These are phyloP conservation scores for Macrophya alboannulata DNA, from an alignment of 2,888 invertebrate species.

Conservation along the genomic window DNA sequence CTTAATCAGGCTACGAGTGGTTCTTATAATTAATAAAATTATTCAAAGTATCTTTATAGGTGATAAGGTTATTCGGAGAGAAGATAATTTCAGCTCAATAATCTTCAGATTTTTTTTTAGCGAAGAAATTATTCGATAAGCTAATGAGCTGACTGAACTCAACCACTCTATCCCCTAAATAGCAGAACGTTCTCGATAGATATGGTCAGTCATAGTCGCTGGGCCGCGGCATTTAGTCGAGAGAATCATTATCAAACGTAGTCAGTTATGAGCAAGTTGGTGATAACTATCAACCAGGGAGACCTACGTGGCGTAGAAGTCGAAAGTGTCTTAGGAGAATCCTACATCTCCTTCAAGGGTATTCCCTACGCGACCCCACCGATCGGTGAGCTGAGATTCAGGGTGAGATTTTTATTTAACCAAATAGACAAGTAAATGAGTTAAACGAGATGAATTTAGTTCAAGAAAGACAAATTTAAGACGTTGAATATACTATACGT, in stretches of 20 bases:
- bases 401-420: constrained; percentile 68
- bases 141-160: background rate
- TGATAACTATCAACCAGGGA: constrained; percentile 73
- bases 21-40: too few species aligned
- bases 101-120: background rate
- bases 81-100: background rate
- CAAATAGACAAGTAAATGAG: background rate
- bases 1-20: too few species aligned
- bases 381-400: constrained; percentile 76
- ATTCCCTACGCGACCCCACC: constrained; percentile 79
- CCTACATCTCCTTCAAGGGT: constrained; percentile 74
- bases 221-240: background rate
- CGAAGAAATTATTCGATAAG: background rate
- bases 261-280: constrained; percentile 63
- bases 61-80: too few species aligned
- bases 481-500: too few species aligned
- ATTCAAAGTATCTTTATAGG: too few species aligned
- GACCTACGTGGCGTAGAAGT: constrained; percentile 70
- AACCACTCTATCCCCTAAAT: background rate
- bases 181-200: too few species aligned
- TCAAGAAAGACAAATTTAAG: background rate
- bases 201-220: background rate
- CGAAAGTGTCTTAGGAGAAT: constrained; percentile 67
- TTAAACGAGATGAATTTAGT: background rate
- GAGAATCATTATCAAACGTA: background rate